Base-by-base conservation (phyloP, 2,888 invertebrate genomes). In the Cosmia pyralina region DNA sequence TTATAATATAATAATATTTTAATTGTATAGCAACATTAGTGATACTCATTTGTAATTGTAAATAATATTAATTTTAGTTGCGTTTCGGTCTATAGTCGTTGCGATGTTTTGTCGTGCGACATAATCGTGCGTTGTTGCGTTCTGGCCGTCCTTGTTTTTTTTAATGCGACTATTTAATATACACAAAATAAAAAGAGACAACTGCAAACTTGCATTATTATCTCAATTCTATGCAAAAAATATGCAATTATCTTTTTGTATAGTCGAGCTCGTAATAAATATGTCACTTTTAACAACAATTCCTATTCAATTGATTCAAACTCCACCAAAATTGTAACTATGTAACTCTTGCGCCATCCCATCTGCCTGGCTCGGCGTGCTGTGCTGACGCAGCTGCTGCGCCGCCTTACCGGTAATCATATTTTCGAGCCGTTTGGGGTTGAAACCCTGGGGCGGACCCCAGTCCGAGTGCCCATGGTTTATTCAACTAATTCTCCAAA, bases 21-120 rank as follows among this genome's bases (percentile, higher is more conserved):
- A 83, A 83, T 82, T 70, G 66, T 84, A 79, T 82, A 84, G 78
- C 72, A 83, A 85, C 77, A 77, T 69, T 86, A 90, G 88, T 88
- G 88, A 90, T 90, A 90, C 87, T 90, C 88, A 87, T 81, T 82
- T 84, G 69, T 87, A 88, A 85, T 59, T 88, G 87, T 90, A 88
- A 82, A 87, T 89, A 82, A 79, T 52, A 69, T 75, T 72, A 77
- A 74, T 71, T 82, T 84, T 78, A 83, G 78, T 85, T 85, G 72
- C 81, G 69, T 80, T 69, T 79, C 70, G 66, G 70, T 82, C 71
- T 66, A 10, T 17, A n/a, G 72, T 74, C 60, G 22, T 53, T 81
- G 82, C 84, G 83, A 79, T 72, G 79, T 64, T 85, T 82, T 69
- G 77, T 79, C 74, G 75, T 50, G n/a, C 57, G 65, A 68, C 38